These are phyloP conservation scores for Thalassarche chlororhynchos DNA, from an alignment of 2,113 vertebrate species.

Conservation along the genomic window DNA sequence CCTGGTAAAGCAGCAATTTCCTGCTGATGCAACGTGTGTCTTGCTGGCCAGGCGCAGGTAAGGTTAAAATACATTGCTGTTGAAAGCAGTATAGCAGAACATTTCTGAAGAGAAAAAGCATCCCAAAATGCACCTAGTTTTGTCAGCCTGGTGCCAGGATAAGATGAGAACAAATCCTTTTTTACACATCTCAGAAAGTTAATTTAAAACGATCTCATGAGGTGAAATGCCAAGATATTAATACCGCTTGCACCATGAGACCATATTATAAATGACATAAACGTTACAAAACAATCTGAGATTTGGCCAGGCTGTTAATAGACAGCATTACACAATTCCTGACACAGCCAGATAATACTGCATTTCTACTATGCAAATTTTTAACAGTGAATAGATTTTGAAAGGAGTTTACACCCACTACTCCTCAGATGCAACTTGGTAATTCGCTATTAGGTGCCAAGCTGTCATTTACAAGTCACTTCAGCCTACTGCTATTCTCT, in stretches of 20 bases:
- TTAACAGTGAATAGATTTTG: conserved; percentile 19
- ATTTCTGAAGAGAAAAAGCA: neutral
- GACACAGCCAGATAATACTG: neutral
- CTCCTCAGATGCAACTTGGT: neutral
- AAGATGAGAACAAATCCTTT: neutral
- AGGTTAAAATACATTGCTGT: neutral
- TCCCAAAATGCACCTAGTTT: neutral
- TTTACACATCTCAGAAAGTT: neutral
- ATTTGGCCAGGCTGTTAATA: conserved; percentile 56
- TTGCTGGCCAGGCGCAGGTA: neutral
- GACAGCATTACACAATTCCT: conserved; percentile 57
- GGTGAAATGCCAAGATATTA: conserved; percentile 42
- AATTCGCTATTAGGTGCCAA: conserved; percentile 61
- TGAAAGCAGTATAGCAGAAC: neutral
- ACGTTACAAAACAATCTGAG: conserved; percentile 62
- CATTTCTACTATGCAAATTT: conserved; percentile 15
- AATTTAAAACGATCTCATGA: neutral
- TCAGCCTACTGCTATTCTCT: conserved; percentile 39
- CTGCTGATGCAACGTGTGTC: neutral
- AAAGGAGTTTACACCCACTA: conserved; percentile 57
- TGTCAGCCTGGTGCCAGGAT: neutral
- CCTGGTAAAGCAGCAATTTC: neutral
- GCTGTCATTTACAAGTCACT: conserved; percentile 54
- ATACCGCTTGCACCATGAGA: neutral
- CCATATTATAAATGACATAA: neutral